Evolutionary conservation across 2,113 vertebrate genomes (phyloP), one percentile per base, ranked within the genome.

Genomic region (Anarhynchus alexandrinus): DNA sequence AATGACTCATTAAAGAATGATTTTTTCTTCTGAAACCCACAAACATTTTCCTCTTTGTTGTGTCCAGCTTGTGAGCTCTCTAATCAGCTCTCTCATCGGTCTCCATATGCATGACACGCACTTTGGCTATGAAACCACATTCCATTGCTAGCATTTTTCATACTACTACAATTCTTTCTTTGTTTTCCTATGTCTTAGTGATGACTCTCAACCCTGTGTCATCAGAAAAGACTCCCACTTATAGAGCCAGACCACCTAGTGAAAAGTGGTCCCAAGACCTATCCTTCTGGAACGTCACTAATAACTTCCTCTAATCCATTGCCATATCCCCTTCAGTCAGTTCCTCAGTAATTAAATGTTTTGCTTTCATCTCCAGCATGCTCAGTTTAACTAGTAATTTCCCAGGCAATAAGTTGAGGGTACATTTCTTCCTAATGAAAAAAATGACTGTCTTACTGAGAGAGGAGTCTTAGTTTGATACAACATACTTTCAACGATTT

Each of bases 221-320:
- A 85, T 76, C 82, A 90, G 40, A 59, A 93, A 90, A 92, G 57
- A 23, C n/a, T 84, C 17, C 43, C 36, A 76, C 7, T 76, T 87
- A 51, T 43, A 69, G 30, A 95, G 26, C 29, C 78, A 94, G 84
- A 90, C 58, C 82, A 94, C 91, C 92, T 72, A 88, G 36, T 54
- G 40, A 45, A 89, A 84, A 70, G 34, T 15, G 5, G 22, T 80
- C 70, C 43, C 54, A 71, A 80, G 66, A 93, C 36, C 57, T 67
- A 47, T 69, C 30, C 49, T 95, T 82, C 23, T 85, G 66, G 61
- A 92, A 5, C 57, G 94, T 82, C 65, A 32, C 65, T 88, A 42
- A 34, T 65, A 94, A 90, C 66, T 76, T 96, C 47, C 42, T 93
- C 69, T 91, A 81, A 94, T 77, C 59, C 20, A n/a, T 21, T 96